phyloP scores from a whole-genome alignment of 2,797 vertebrate genomes.

The Hipposideros larvatus region DNA sequence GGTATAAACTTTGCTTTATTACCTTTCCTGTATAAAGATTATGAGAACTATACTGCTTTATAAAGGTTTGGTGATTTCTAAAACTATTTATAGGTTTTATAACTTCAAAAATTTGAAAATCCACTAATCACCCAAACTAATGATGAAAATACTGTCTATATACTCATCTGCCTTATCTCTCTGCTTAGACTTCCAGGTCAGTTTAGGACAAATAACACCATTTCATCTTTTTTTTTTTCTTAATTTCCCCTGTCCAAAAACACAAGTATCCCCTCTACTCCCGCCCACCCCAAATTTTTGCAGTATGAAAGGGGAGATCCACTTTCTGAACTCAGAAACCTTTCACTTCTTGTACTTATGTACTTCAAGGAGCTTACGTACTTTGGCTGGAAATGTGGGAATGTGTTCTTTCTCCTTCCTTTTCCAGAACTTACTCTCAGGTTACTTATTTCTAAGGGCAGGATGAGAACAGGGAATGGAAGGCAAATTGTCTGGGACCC shows the following conservation, averaged over 20 bases:
- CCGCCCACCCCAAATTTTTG: neutral
- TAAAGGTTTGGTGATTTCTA: neutral
- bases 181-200: neutral
- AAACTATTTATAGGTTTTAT: neutral
- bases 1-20: slow-evolving; percentile 1
- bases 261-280: neutral
- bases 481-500: neutral
- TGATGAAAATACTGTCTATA: neutral
- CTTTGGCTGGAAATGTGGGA: neutral
- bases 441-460: neutral
- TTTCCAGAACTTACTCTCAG: neutral
- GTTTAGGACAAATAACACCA: neutral
- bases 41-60: slow-evolving; percentile 34
- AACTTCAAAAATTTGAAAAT: slow-evolving; percentile 38
- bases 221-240: neutral
- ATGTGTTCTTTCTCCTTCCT: neutral
- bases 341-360: neutral
- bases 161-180: neutral
- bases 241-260: neutral
- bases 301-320: neutral
- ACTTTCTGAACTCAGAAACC: neutral
- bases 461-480: neutral
- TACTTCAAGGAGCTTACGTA: neutral
- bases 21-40: slow-evolving; percentile 16
- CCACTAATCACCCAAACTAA: neutral